Evolutionary conservation across 1,140 invertebrate genomes (phyloP), one percentile per base, ranked within the genome.

Genomic region (Polyergus mexicanus): DNA sequence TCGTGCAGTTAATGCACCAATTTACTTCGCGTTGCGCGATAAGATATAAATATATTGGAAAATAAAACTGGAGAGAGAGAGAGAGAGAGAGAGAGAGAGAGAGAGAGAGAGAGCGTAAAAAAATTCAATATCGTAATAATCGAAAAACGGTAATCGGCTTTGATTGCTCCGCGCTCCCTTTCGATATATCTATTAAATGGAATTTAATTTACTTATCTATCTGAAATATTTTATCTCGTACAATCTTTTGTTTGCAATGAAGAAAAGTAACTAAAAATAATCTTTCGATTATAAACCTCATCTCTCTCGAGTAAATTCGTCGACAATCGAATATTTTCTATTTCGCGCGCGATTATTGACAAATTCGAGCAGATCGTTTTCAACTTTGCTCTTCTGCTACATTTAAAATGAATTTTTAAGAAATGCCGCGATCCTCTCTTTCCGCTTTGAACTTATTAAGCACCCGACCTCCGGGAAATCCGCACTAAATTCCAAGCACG

Each of bases 141-240:
- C 78, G 78, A 60, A 71, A 71, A 81, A 83, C 54, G 68, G 47
- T 62, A 16, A n/a, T 35, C 77, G 47, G 35, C 35, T 69, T 68
- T 69, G 38, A 54, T 56, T 8, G 28, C 44, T 28, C 25, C 4
- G 28, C 44, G 41, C 11, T 0, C 1, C 35, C 13, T 22, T 58
- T 71, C 22, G 25, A 68, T 68, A 78, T 6, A 62, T 60, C 28
- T 62, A 56, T 69, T 38, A 56, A 80, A 28, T 35, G 65, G 68
- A 63, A 83, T 83, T 71, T 74, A 74, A 83, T 83, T 83, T 74
- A 72, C 68, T 74, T 62, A 54, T 74, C 78, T 35, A 28, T 13
- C 38, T 44, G 38, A 72, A 66, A 72, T n/a, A 35, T 38, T 80
- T 69, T 56, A 65, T 76, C 60, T 8, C 44, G 41, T 44, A 38